A percentile compares a stretch with the other conserved stretches of the same genome.
Conservation (phyloP, 2,113 vertebrate species). For the Chionomys nivalis region DNA sequence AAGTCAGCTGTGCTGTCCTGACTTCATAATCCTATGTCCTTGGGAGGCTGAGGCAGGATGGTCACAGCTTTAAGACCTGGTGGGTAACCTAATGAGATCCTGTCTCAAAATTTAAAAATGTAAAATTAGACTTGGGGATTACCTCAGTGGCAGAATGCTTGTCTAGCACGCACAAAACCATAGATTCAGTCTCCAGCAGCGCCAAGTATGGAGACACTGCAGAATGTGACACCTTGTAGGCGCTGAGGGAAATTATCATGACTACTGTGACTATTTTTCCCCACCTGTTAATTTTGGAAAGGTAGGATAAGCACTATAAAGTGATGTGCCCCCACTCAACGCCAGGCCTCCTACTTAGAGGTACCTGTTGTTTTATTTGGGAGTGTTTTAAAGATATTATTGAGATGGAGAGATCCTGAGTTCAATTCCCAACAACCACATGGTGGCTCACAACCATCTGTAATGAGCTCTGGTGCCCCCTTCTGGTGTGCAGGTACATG, state of each 20-base stretch:
- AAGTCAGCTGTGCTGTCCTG: not conserved
- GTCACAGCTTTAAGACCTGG: not conserved
- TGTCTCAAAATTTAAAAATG: not conserved
- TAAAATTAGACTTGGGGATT: not conserved
- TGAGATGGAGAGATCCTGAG: not conserved
- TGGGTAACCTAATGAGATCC: not conserved
- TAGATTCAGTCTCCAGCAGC: not conserved
- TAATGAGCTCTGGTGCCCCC: too few species aligned
- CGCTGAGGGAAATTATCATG: not conserved
- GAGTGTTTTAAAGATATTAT: not conserved
- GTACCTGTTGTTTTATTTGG: not conserved
- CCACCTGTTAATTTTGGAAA: conserved; percentile 12
- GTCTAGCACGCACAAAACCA: not conserved
- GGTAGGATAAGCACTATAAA: not conserved
- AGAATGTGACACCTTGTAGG: not conserved
- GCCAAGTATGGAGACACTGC: not conserved
- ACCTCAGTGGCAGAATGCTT: not conserved
- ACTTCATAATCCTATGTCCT: not conserved
- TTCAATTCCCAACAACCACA: too few species aligned
- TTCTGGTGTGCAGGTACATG: too few species aligned
- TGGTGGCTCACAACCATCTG: too few species aligned
- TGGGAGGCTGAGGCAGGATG: not conserved
- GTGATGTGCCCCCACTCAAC: not conserved
- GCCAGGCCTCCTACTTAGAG: not conserved
- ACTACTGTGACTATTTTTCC: not conserved